phyloP scores from a whole-genome alignment of 1,140 invertebrate genomes.

The Drosophila sulfurigaster region DNA sequence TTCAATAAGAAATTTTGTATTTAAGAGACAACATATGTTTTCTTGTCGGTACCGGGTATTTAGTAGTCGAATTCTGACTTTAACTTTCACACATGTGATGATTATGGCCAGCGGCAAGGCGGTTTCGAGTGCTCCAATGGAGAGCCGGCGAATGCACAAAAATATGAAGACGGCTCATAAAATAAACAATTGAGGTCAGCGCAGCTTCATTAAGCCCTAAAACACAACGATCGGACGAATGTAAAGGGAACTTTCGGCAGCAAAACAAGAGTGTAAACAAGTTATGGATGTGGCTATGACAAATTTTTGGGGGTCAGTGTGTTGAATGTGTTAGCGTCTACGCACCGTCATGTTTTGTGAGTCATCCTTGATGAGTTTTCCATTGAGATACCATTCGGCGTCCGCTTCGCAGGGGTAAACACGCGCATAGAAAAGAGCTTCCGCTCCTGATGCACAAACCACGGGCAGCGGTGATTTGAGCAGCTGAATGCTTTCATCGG shows the following conservation, averaged over 20 bases:
- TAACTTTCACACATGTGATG: not conserved
- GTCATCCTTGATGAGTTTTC: slow-evolving; percentile 69
- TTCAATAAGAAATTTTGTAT: too few species aligned
- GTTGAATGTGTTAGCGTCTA: slow-evolving; percentile 23
- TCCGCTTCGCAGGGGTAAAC: slow-evolving; percentile 75
- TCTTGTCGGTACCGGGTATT: not conserved
- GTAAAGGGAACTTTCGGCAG: not conserved
- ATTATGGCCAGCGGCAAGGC: slow-evolving; percentile 32
- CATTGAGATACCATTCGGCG: slow-evolving; percentile 77
- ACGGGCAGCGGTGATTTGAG: slow-evolving; percentile 74
- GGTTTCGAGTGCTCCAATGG: slow-evolving; percentile 21
- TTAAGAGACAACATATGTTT: too few species aligned
- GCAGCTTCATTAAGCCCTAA: slow-evolving; percentile 3
- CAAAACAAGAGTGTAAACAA: not conserved
- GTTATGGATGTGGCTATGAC: not conserved
- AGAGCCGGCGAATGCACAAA: not conserved
- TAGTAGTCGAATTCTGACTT: not conserved
- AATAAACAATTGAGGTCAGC: slow-evolving; percentile 21
- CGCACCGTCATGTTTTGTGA: slow-evolving; percentile 82
- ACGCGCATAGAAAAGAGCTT: slow-evolving; percentile 79
- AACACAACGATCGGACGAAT: not conserved
- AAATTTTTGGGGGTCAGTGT: slow-evolving; percentile 1
- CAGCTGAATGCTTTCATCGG: slow-evolving; percentile 64
- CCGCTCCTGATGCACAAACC: slow-evolving; percentile 57
- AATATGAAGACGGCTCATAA: slow-evolving; percentile 10